phyloP scores from a whole-genome alignment of 30 jellyfish, hydroid and myxozoan genomes.

The Cassiopea andromeda region DNA sequence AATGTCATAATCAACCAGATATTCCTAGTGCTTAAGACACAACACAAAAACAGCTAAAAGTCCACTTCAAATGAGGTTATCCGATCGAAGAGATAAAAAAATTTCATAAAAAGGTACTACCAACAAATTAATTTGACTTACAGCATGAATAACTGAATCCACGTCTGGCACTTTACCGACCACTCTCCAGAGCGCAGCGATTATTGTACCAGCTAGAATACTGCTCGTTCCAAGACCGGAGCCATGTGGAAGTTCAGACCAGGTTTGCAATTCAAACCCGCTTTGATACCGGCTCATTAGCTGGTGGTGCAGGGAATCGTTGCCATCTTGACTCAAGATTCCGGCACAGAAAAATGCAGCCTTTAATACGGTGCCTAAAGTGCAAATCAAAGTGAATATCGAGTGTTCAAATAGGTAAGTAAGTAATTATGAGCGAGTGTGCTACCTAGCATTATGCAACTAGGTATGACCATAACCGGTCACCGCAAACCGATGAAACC shows the following conservation, averaged over 20 bases:
- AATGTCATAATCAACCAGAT: too few relatives aligned
- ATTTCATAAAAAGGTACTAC: not conserved
- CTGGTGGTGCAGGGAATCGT: conserved; percentile 60
- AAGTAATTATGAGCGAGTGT: too few relatives aligned
- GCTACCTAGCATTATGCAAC: not conserved
- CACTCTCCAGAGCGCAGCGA: conserved; percentile 94
- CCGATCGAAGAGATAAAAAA: too few relatives aligned
- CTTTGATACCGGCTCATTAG: conserved; percentile 66
- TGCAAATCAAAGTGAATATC: not conserved
- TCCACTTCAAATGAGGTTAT: too few relatives aligned
- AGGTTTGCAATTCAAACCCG: conserved; percentile 92
- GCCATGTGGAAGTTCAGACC: conserved; percentile 98
- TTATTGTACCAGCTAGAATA: conserved; percentile 86
- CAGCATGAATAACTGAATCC: conserved; percentile 91
- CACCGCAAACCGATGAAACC: not conserved
- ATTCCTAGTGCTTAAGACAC: too few relatives aligned
- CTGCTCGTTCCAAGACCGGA: conserved; percentile 99
- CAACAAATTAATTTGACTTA: conserved; percentile 14
- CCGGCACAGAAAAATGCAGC: conserved; percentile 96
- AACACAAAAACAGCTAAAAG: too few relatives aligned
- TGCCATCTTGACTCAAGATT: conserved; percentile 51
- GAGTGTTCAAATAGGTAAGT: too few relatives aligned
- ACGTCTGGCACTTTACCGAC: conserved; percentile 85
- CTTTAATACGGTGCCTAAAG: conserved; percentile 90
- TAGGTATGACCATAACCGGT: not conserved